Evolutionary conservation across 2,888 invertebrate genomes (phyloP).

Genomic region (Orthonevra nobilis): DNA sequence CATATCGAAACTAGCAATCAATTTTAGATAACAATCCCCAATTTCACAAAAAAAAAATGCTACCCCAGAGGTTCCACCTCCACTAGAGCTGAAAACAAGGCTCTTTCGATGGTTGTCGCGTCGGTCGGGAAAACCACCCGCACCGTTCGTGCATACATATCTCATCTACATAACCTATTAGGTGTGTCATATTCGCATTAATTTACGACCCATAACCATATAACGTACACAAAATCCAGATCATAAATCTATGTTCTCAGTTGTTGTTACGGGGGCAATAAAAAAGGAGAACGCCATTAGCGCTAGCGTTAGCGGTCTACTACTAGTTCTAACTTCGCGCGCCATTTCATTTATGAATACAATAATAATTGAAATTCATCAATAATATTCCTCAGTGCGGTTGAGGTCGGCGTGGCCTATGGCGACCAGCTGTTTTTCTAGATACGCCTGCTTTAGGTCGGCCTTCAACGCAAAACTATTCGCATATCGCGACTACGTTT

Average conservation of each 20-base stretch:
- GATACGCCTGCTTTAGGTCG: slow-evolving; percentile 2
- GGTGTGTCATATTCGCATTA: slow-evolving; percentile 59
- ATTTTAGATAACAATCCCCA: too few species aligned
- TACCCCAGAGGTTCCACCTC: too few species aligned
- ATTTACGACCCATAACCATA: slow-evolving; percentile 56
- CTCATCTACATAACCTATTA: slow-evolving; percentile 39
- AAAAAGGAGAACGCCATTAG: slow-evolving; percentile 27
- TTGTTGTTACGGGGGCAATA: slow-evolving; percentile 13
- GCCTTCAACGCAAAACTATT: slow-evolving; percentile 31
- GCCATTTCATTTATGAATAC: slow-evolving; percentile 54
- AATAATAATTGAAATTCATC: slow-evolving; percentile 65
- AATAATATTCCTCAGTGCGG: slow-evolving; percentile 40
- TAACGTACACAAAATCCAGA: slow-evolving; percentile 45
- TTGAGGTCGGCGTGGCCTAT: background rate
- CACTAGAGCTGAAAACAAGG: too few species aligned
- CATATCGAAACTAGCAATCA: too few species aligned
- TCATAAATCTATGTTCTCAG: slow-evolving; percentile 48
- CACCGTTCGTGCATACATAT: too few species aligned
- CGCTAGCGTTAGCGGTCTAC: slow-evolving; percentile 3
- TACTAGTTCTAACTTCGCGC: slow-evolving; percentile 7
- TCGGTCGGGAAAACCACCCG: too few species aligned
- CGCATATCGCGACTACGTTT: background rate
- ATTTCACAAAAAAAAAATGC: too few species aligned
- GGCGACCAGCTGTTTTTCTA: slow-evolving; percentile 38
- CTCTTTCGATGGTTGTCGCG: too few species aligned